Percentiles rank a stretch among this genome's conserved stretches.
Conservation (phyloP, 2,888 invertebrate species). For the Nemurella pictetii region DNA sequence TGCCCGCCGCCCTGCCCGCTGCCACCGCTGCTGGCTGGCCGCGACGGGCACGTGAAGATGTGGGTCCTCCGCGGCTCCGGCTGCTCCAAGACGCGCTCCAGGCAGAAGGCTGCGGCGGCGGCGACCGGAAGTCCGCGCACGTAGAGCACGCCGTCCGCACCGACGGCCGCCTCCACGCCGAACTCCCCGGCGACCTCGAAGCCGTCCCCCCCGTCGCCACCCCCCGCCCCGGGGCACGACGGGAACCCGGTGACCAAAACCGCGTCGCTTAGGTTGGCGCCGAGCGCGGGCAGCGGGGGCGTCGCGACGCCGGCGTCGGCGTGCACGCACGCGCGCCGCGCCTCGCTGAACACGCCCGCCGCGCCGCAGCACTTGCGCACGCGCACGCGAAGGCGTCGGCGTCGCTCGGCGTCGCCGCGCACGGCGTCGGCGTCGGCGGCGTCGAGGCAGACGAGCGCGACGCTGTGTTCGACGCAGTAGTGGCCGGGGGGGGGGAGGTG, state of each 20-base stretch:
- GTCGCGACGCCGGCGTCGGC: slow-evolving; percentile 52
- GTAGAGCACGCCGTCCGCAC: slow-evolving; percentile 25
- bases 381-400: slow-evolving; percentile 41
- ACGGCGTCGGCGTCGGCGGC: slow-evolving; percentile 47
- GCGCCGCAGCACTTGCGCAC: slow-evolving; percentile 70
- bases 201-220: neutral
- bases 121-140: neutral
- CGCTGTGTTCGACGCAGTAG: slow-evolving; percentile 71
- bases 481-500: slow-evolving; percentile 57
- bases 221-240: slow-evolving; percentile 16
- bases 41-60: slow-evolving; percentile 62
- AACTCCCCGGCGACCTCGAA: slow-evolving; percentile 34
- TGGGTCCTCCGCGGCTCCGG: slow-evolving; percentile 53
- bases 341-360: slow-evolving; percentile 63
- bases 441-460: slow-evolving; percentile 63
- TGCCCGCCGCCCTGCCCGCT: neutral
- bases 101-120: slow-evolving; percentile 53
- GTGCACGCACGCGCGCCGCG: slow-evolving; percentile 55
- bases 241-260: slow-evolving; percentile 37
- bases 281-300: neutral
- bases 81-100: slow-evolving; percentile 55
- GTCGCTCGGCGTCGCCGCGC: slow-evolving; percentile 49
- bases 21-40: neutral
- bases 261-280: neutral
- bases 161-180: slow-evolving; percentile 29